Conservation (phyloP, 2,797 vertebrate genomes). For the Myotis vivesi region DNA sequence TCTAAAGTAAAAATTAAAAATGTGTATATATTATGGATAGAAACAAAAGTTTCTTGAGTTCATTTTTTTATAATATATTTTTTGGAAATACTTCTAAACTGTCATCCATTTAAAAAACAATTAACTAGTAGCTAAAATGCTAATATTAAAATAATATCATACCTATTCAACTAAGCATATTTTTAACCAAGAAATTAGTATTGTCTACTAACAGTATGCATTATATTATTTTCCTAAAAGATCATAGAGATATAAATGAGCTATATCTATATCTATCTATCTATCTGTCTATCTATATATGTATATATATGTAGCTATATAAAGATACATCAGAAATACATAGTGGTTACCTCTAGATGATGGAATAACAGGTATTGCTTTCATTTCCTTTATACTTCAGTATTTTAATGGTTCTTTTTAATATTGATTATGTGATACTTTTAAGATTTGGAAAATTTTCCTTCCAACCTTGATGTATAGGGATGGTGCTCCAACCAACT, state of each 20-base stretch:
- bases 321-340: not conserved
- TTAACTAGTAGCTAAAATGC: slow-evolving; percentile 17
- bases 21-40: not conserved
- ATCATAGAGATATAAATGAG: not conserved
- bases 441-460: not conserved
- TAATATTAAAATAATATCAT: slow-evolving; percentile 7
- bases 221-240: slow-evolving; percentile 34
- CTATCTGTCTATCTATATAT: not conserved
- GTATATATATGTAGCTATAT: not conserved
- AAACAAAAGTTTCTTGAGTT: slow-evolving; percentile 28
- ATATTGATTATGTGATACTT: not conserved
- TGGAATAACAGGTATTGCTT: not conserved
- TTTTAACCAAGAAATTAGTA: slow-evolving; percentile 33
- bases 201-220: not conserved
- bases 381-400: not conserved
- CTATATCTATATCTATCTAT: not conserved
- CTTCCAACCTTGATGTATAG: not conserved
- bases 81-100: slow-evolving; percentile 25
- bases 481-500: not conserved
- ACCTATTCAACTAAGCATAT: not conserved
- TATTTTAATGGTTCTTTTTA: slow-evolving; percentile 19
- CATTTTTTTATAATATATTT: slow-evolving; percentile 45
- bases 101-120: slow-evolving; percentile 44
- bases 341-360: not conserved
- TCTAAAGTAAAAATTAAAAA: slow-evolving; percentile 52